Conservation (phyloP, 2,797 vertebrate species). For the Epinephelus coioides region DNA sequence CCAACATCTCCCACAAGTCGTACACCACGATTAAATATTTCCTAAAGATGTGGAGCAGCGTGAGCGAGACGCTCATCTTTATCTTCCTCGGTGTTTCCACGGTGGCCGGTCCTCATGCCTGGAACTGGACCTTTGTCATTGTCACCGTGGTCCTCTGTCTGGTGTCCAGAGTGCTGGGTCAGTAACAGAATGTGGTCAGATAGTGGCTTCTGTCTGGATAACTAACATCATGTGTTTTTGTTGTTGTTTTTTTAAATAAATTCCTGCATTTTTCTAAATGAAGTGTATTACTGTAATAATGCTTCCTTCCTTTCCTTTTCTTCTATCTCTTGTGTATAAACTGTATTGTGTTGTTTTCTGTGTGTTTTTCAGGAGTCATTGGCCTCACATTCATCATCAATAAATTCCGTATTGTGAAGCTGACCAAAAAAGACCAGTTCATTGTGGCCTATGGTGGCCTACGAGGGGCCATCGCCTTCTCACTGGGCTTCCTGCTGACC, state of each 20-base stretch:
- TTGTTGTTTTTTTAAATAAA: not conserved
- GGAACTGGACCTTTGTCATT: slow-evolving; percentile 97
- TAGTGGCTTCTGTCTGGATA: not conserved
- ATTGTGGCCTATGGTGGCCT: slow-evolving; percentile 97
- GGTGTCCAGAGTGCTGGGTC: slow-evolving; percentile 93
- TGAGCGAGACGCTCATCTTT: slow-evolving; percentile 99
- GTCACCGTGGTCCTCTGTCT: slow-evolving; percentile 93
- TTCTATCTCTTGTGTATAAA: not conserved
- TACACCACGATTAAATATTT: slow-evolving; percentile 99
- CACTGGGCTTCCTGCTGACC: slow-evolving; percentile 91
- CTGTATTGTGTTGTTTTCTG: not conserved
- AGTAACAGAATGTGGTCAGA: slow-evolving; percentile 34
- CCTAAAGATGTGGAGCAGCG: slow-evolving; percentile 99
- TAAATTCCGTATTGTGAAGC: slow-evolving; percentile 96
- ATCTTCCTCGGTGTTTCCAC: slow-evolving; percentile 98
- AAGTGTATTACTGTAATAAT: not conserved
- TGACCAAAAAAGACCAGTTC: slow-evolving; percentile 98
- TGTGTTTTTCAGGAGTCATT: slow-evolving; percentile 88
- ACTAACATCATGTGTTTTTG: too few species aligned
- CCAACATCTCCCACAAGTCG: slow-evolving; percentile 99
- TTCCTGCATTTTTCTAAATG: not conserved
- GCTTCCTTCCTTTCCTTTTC: not conserved
- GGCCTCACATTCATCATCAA: slow-evolving; percentile 96
- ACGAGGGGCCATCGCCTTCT: slow-evolving; percentile 97
- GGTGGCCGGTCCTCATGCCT: slow-evolving; percentile 91